Conservation (phyloP, 1,140 invertebrate genomes). For the Pantala flavescens region DNA sequence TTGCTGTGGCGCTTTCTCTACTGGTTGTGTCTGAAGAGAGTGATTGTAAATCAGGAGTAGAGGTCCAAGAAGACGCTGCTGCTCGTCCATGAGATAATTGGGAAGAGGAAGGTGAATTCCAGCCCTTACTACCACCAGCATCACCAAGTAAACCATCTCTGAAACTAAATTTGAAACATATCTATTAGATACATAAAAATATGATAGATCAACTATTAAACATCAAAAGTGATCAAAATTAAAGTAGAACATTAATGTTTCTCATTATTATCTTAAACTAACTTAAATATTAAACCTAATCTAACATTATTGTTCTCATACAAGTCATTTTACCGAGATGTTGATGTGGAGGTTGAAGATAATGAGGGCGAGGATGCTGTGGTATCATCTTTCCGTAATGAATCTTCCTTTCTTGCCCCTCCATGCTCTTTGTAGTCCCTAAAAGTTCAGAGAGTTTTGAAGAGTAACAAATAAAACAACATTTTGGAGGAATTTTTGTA, state of each 20-base stretch:
- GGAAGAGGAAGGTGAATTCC: not conserved
- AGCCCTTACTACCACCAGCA: not conserved
- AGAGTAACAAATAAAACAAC: slow-evolving; percentile 12
- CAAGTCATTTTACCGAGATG: slow-evolving; percentile 13
- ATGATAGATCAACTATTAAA: no score
- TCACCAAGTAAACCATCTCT: not conserved
- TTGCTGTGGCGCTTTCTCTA: not conserved
- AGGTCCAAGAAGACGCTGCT: slow-evolving; percentile 52
- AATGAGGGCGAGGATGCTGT: slow-evolving; percentile 66
- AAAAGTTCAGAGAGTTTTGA: slow-evolving; percentile 22
- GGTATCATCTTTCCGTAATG: slow-evolving; percentile 46
- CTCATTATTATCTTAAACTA: no score
- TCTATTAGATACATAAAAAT: not conserved
- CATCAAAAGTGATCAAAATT: no score
- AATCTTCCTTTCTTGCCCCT: slow-evolving; percentile 45
- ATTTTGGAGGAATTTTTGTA: no score
- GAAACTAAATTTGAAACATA: not conserved
- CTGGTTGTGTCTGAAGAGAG: slow-evolving; percentile 38
- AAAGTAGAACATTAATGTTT: no score
- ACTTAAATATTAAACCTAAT: no score
- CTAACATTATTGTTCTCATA: no score
- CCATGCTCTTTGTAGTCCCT: slow-evolving; percentile 85
- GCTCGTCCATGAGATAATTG: not conserved
- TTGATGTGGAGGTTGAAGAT: slow-evolving; percentile 31
- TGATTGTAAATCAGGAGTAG: slow-evolving; percentile 55